A percentile compares a stretch with the other conserved stretches of the same genome.
These are phyloP conservation scores for Oxyteleia sp. DNA, from an alignment of 2,888 invertebrate species.

Conservation along the genomic window DNA sequence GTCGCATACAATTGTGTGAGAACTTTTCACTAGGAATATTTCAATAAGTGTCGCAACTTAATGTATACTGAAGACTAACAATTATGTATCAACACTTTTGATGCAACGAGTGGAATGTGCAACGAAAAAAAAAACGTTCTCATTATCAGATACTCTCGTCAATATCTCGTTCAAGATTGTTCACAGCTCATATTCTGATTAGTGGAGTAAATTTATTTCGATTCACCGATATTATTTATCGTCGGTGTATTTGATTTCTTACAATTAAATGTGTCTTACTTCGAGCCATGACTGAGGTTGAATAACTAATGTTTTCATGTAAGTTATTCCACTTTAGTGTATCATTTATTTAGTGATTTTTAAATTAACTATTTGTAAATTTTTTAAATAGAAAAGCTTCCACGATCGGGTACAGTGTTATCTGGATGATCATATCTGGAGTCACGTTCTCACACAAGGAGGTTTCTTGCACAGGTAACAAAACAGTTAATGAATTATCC, in stretches of 20 bases:
- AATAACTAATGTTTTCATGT: background rate
- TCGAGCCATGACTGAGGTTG: background rate
- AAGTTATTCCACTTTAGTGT: slow-evolving; percentile 2
- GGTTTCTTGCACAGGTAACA: slow-evolving; percentile 32
- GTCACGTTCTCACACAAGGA: slow-evolving; percentile 52
- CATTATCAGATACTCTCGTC: slow-evolving; percentile 20
- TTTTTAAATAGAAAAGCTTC: slow-evolving; percentile 4
- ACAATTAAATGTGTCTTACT: background rate
- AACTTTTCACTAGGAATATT: slow-evolving; percentile 56
- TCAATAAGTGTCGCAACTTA: slow-evolving; percentile 44
- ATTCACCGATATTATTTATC: no score
- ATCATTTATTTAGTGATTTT: slow-evolving; percentile 3
- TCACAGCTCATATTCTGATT: background rate
- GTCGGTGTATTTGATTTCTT: no score
- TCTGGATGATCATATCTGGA: slow-evolving; percentile 37
- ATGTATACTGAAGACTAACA: slow-evolving; percentile 44
- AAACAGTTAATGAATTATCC: slow-evolving; percentile 66
- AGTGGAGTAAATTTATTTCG: background rate
- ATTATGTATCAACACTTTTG: slow-evolving; percentile 54
- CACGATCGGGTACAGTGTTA: slow-evolving; percentile 28
- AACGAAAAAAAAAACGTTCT: slow-evolving; percentile 31
- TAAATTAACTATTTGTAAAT: background rate
- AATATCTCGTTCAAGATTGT: slow-evolving; percentile 1
- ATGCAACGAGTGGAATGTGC: slow-evolving; percentile 33
- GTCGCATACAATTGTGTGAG: slow-evolving; percentile 55